A percentile compares a stretch with the other conserved stretches of the same genome.
These are phyloP conservation scores for Pantala flavescens DNA, from an alignment of 1,140 invertebrate species.

Conservation along the genomic window DNA sequence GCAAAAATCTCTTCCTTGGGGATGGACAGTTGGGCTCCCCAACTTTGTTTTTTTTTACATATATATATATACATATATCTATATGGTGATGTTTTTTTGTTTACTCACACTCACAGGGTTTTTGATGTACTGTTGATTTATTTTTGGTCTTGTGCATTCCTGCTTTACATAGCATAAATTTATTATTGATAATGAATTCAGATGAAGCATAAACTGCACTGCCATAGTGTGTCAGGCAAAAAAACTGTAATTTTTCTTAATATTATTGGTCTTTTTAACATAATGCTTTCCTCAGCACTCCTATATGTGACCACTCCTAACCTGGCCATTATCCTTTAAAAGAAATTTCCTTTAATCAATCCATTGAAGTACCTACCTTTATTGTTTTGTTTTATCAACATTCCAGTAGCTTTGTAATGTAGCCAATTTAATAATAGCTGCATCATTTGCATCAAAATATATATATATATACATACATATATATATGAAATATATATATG, in stretches of 20 bases:
- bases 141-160: constrained; percentile 9
- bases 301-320: not conserved
- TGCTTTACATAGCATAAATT: constrained; percentile 1
- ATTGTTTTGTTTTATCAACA: constrained; percentile 12
- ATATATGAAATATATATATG: not conserved
- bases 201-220: constrained; percentile 1
- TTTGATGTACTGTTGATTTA: constrained; percentile 7
- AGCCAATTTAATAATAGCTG: constrained; percentile 12
- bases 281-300: not conserved
- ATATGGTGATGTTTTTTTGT: constrained; percentile 1
- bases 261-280: not conserved
- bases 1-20: not conserved
- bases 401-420: constrained; percentile 16
- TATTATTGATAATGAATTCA: constrained; percentile 4
- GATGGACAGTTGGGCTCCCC: not conserved
- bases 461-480: not conserved
- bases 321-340: not conserved
- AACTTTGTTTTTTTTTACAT: not conserved
- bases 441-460: not conserved
- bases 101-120: constrained; percentile 4
- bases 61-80: not conserved
- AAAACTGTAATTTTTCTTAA: not conserved
- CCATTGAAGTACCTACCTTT: not conserved
- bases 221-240: constrained; percentile 8
- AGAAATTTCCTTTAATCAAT: not conserved